Evolutionary conservation across 2,113 vertebrate genomes (phyloP), one percentile per base, ranked within the genome.

Genomic region (Pristiophorus japonicus): DNA sequence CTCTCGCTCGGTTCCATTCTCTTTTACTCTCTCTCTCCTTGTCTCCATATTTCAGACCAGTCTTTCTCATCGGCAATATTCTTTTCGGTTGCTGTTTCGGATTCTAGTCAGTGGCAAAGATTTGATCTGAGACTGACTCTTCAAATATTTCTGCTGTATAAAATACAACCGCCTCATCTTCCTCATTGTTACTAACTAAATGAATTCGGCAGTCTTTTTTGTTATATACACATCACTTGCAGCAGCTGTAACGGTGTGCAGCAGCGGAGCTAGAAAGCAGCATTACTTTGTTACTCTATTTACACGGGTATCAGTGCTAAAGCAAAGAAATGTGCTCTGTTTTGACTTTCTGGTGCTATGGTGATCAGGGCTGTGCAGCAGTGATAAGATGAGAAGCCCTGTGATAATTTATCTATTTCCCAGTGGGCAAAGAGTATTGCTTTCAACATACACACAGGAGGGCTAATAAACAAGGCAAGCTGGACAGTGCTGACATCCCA

Each of bases 341-440:
- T 94, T 94, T 66, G 63, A 66, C 63, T 93, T 66, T 45, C 63
- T 93, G 47, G 84, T 87, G 84, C 27, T 47, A 51, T 87, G 45
- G 85, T 55, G 85, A 55, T 59, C 27, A 90, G 47, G 30, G 51
- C 51, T 90, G 63, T 66, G 20, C 7, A 3, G 42, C n/a, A 42
- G 63, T 45, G 91, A 94, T 94, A 65, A 94, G 20, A 67, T 90
- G 34, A 45, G 42, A 94, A 42, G 55, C 30, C 63, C n/a, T 67
- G 63, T 27, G 63, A 42, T 94, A 45, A 90, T 90, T 90, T 11
- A 90, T 90, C 24, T 59, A 14, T 30, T 27, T 94, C 55, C 91
- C n/a, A 42, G 62, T 42, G 8, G 91, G 62, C 6, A 65, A 66
- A 38, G 16, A 67, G 34, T 66, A 27, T 67, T 47, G 34, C 38